Conservation (phyloP, 2,113 vertebrate genomes). For the Psophia crepitans region DNA sequence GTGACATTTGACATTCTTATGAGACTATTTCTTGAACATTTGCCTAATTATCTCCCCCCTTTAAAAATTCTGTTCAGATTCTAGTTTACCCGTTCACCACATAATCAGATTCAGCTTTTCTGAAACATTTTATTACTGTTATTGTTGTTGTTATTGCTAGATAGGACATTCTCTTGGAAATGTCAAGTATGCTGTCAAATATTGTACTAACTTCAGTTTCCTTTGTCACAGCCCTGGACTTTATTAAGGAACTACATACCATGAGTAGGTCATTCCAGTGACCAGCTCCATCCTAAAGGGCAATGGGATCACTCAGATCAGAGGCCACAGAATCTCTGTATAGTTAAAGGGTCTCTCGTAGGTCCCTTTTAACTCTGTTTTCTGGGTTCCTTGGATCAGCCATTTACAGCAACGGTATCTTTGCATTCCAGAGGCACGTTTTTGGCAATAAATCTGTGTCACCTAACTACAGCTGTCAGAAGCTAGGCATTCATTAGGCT, state of each 20-base stretch:
- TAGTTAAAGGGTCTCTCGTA: not conserved
- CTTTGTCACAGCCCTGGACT: not conserved
- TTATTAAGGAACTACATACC: not conserved
- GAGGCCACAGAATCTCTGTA: not conserved
- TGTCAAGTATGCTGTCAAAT: conserved; percentile 34
- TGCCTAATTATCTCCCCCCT: conserved; percentile 8
- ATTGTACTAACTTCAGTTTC: conserved; percentile 22
- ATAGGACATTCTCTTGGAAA: conserved; percentile 5
- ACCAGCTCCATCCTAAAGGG: not conserved
- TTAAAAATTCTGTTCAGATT: not conserved
- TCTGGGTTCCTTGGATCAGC: not conserved
- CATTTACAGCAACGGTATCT: not conserved
- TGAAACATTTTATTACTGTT: not conserved
- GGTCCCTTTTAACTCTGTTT: not conserved
- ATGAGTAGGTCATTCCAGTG: not conserved
- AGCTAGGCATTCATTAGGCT: not conserved
- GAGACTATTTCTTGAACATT: not conserved
- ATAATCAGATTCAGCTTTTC: conserved; percentile 10
- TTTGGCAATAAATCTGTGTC: not conserved
- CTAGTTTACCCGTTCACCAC: not conserved
- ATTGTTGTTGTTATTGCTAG: not conserved
- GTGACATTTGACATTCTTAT: not conserved
- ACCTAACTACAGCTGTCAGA: not conserved
- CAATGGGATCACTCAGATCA: not conserved
- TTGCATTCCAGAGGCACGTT: not conserved